A percentile compares a stretch with the other conserved stretches of the same genome.
phyloP scores from a whole-genome alignment of 2,888 invertebrate species.

The Apocheima hispidaria region DNA sequence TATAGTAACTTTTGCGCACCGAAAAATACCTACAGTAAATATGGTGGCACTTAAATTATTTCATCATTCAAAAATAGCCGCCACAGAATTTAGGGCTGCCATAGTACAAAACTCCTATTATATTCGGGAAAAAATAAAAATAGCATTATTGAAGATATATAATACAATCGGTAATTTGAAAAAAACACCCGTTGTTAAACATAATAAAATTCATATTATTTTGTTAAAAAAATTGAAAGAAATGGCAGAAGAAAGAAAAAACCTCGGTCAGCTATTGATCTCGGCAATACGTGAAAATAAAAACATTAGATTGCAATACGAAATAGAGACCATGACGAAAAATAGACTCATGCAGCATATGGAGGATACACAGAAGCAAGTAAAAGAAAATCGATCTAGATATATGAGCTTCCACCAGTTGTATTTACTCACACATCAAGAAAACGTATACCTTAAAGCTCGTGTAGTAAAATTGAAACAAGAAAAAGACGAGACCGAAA shows the following conservation, averaged over 20 bases:
- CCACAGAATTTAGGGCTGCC: constrained; percentile 42
- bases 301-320: constrained; percentile 65
- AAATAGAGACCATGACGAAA: constrained; percentile 68
- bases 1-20: constrained; percentile 53
- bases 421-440: constrained; percentile 70
- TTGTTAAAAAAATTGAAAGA: constrained; percentile 68
- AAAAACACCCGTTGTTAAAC: constrained; percentile 19
- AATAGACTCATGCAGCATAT: constrained; percentile 63
- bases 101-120: constrained; percentile 40
- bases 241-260: constrained; percentile 64
- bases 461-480: constrained; percentile 62
- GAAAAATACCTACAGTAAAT: constrained; percentile 49
- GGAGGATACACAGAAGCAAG: constrained; percentile 64
- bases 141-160: neutral
- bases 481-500: constrained; percentile 68
- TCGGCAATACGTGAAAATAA: constrained; percentile 72
- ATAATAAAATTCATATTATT: constrained; percentile 49
- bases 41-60: constrained; percentile 26
- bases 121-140: constrained; percentile 43
- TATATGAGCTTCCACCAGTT: constrained; percentile 72
- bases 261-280: constrained; percentile 63
- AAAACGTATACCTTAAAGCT: constrained; percentile 70
- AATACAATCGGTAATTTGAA: constrained; percentile 17
- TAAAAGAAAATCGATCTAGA: constrained; percentile 66
- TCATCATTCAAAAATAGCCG: constrained; percentile 51